phyloP scores from a whole-genome alignment of 2,113 vertebrate genomes.

The Anolis sagrei region DNA sequence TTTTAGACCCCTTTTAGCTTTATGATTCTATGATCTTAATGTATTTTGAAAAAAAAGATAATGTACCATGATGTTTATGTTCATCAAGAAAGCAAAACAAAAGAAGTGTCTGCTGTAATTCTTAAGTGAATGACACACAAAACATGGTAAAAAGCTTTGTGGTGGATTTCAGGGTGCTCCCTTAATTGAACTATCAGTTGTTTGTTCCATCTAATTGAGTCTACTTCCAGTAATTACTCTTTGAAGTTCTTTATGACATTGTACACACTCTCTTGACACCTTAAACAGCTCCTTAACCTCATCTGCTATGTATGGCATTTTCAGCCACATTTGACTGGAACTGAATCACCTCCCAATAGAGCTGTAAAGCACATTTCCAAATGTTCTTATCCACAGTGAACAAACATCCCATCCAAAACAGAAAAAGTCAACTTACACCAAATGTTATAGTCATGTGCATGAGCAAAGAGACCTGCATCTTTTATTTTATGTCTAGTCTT shows the following conservation, averaged over 20 bases:
- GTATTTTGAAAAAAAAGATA: slow-evolving; percentile 18
- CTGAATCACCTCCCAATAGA: accelerated
- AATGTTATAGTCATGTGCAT: too few relatives aligned
- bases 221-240: slow-evolving; percentile 64
- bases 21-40: not conserved
- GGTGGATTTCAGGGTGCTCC: slow-evolving; percentile 60
- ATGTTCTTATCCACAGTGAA: too few relatives aligned
- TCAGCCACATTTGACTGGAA: slow-evolving; percentile 34
- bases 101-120: slow-evolving; percentile 26
- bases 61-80: slow-evolving; percentile 34
- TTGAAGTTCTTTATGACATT: slow-evolving; percentile 44
- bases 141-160: slow-evolving; percentile 54
- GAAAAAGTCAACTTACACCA: too few relatives aligned
- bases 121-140: slow-evolving; percentile 36
- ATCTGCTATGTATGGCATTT: slow-evolving; percentile 30
- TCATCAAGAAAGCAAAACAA: slow-evolving; percentile 10
- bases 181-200: slow-evolving; percentile 65
- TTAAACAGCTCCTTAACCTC: slow-evolving; percentile 16
- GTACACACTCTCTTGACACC: slow-evolving; percentile 33
- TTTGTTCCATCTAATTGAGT: slow-evolving; percentile 72
- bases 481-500: too few relatives aligned
- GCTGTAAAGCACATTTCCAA: too few relatives aligned
- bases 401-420: too few relatives aligned
- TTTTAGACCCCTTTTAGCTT: not conserved
- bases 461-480: too few relatives aligned